Percentiles rank a stretch among this genome's conserved stretches.
These are phyloP conservation scores for Myzus persicae DNA, from an alignment of 1,140 invertebrate genomes.

Conservation along the genomic window DNA sequence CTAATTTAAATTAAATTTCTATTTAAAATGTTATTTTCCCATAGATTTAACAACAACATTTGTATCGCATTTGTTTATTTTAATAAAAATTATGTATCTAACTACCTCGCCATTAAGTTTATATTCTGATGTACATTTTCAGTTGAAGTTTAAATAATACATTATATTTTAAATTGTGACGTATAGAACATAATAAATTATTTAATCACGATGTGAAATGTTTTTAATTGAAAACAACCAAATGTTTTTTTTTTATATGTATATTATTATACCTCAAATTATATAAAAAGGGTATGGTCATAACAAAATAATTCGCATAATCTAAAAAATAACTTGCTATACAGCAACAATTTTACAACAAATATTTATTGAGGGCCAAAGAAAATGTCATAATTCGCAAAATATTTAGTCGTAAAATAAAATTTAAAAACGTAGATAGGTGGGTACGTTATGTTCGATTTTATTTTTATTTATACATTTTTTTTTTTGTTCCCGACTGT, in stretches of 20 bases:
- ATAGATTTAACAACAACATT: not conserved
- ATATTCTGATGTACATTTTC: not conserved
- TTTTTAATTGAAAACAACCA: not conserved
- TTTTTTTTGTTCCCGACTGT: not conserved
- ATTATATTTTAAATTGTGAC: too few species aligned
- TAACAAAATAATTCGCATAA: not conserved
- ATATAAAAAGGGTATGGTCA: not conserved
- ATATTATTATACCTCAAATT: not conserved
- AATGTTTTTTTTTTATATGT: not conserved
- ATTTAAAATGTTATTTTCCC: not conserved
- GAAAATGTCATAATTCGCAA: not conserved
- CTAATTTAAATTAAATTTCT: not conserved
- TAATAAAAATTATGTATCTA: too few species aligned
- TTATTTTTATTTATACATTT: not conserved
- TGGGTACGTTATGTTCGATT: too few species aligned
- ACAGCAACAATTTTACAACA: not conserved
- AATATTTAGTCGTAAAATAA: not conserved
- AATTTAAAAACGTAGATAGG: not conserved
- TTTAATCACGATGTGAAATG: not conserved
- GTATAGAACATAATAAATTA: not conserved
- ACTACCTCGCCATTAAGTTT: too few species aligned
- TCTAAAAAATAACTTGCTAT: not conserved
- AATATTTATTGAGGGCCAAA: constrained; percentile 1
- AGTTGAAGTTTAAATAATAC: not conserved
- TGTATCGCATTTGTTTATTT: too few species aligned